These are phyloP conservation scores for Myrmophylax atrothorax DNA, from an alignment of 2,113 vertebrate genomes.

Conservation along the genomic window DNA sequence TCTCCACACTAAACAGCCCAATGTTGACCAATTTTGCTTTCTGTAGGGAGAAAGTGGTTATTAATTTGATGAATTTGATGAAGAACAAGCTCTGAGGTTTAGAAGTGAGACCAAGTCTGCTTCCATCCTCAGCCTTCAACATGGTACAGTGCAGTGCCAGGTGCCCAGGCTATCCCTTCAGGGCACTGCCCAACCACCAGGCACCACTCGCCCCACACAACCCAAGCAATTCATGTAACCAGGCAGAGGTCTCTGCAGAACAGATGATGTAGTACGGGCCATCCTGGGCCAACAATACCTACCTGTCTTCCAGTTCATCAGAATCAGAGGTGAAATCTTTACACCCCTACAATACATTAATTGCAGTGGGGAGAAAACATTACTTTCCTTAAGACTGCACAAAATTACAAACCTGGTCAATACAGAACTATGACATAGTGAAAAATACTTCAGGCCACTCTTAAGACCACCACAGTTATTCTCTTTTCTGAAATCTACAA, in stretches of 20 bases:
- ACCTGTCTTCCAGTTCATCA: not conserved
- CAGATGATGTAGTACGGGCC: not conserved
- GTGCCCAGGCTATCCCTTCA: not conserved
- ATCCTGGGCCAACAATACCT: not conserved
- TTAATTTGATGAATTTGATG: not conserved
- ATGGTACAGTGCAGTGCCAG: not conserved
- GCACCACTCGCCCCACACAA: not conserved
- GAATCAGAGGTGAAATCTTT: not conserved
- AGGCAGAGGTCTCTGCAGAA: fast-evolving
- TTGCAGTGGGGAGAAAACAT: not conserved
- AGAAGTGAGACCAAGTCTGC: not conserved
- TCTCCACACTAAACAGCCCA: not conserved
- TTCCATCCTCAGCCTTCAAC: not conserved
- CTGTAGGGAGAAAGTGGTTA: not conserved
- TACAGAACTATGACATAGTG: not conserved
- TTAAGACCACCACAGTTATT: not conserved
- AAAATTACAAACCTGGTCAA: not conserved
- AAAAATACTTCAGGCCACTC: not conserved
- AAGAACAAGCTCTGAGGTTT: not conserved
- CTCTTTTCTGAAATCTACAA: not conserved
- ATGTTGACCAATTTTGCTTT: not conserved
- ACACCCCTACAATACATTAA: not conserved
- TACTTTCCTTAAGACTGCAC: not conserved
- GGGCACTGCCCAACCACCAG: not conserved
- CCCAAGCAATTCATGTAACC: fast-evolving